Evolutionary conservation across 2,113 vertebrate species (phyloP).

Genomic region (Campylomormyrus numenius): DNA sequence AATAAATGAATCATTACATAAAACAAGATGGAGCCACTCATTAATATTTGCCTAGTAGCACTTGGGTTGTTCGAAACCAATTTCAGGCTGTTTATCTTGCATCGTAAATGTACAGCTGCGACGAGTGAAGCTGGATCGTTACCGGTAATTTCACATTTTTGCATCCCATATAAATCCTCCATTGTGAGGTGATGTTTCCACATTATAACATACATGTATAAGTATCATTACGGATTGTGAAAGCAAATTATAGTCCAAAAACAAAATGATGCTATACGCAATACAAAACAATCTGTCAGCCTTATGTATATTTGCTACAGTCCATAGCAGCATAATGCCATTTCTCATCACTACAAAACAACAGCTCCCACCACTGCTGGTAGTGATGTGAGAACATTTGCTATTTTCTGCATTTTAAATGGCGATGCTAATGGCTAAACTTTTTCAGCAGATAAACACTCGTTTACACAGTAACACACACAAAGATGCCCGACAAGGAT

Average conservation of each 20-base stretch:
- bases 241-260: background rate
- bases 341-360: background rate
- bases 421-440: background rate
- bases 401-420: background rate
- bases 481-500: background rate
- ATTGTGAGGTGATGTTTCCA: background rate
- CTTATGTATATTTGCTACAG: background rate
- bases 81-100: background rate
- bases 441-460: background rate
- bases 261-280: background rate
- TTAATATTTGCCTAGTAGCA: conserved; percentile 34
- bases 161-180: background rate
- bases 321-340: background rate
- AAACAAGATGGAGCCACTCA: conserved; percentile 15
- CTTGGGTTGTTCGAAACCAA: conserved; percentile 36
- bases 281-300: background rate
- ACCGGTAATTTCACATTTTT: conserved; percentile 44
- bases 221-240: background rate
- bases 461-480: background rate
- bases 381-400: background rate
- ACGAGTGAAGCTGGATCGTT: background rate
- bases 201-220: background rate
- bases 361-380: background rate
- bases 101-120: background rate
- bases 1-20: conserved; percentile 38